Evolutionary conservation across 2,888 invertebrate genomes (phyloP), one percentile per base, ranked within the genome.

Genomic region (Heliconius ethilla): DNA sequence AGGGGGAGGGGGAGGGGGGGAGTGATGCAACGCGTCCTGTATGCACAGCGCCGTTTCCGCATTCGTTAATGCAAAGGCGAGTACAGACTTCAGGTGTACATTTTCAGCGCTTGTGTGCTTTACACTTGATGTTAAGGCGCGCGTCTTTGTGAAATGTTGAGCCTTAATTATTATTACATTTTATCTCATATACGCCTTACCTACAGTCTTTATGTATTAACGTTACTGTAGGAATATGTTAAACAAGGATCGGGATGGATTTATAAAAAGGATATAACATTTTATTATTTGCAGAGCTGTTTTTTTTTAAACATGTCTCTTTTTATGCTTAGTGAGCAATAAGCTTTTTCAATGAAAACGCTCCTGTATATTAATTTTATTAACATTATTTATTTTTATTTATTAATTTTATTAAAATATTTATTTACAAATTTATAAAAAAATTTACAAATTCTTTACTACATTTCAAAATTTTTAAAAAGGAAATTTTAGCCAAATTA

Each of bases 41-140:
- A 92, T 94, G 94, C 94, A 93, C 91, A 93, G 90, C 91, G 91
- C 91, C 89, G 93, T 93, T 94, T 94, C 94, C 94, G 94, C 94
- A 94, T 93, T 94, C 93, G 94, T 94, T 94, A 94, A 93, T 93
- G 94, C 93, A 94, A 94, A 94, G 93, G 93, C 94, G 91, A 89
- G 92, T 89, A 89, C 91, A 92, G 92, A 91, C 93, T 93, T 92
- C 93, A 94, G 94, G 94, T 94, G 93, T 93, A 93, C 91, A 93
- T 92, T 94, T 94, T 94, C 93, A 94, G 92, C 89, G 92, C 91
- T 91, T 90, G 91, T 93, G 90, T 92, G 90, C 92, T 92, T 92
- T 92, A 91, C 91, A 92, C 91, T 91, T 86, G 87, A 90, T 89
- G 91, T 87, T 91, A 90, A 92, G 92, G 90, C 92, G 89, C 90